Base-by-base conservation (phyloP, 2,888 invertebrate genomes). In the Rotaria macrura region DNA sequence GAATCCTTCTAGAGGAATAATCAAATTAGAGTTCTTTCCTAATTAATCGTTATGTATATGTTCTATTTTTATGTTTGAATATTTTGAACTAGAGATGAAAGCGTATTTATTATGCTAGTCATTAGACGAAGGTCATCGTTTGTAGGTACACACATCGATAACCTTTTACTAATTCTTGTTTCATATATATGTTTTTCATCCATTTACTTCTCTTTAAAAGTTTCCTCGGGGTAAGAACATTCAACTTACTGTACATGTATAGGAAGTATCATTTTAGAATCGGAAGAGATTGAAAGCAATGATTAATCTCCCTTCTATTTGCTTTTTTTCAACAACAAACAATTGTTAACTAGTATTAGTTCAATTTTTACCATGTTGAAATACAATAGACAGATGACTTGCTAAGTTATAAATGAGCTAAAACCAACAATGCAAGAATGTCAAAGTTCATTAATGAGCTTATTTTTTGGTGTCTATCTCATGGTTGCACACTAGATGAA, bases 401-500 rank as follows among this genome's bases (percentile, higher is more conserved):
- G 65, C 38, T 7, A 34, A 65, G 65, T 65, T 65, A 65, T 65
- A 65, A 65, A 65, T 65, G 65, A 65, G 65, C 65, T 65, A 34
- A 65, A 34, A 65, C 34, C 34, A 65, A 34, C 65, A 29, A 65
- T 65, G 14, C 6, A 20, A 65, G 17, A 65, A 65, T 65, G 65
- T 65, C 65, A 38, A 65, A 65, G 65, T 17, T 65, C 65, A 65
- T 65, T 65, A 65, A 65, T 65, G 65, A 65, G 65, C 34, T 65
- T 65, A 65, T 65, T 65, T 49, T n/a, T n/a, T n/a, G n/a, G n/a
- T 29, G 34, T 65, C 34, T 65, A 65, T 65, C 65, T 65, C 34
- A 65, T 65, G 2, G 34, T 29, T 65, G 65, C 38, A 34, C 34
- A 65, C 12, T 34, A 34, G 20, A 65, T 65, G 65, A 65, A 38